These are phyloP conservation scores for Drosophila punjabiensis DNA, from an alignment of 1,140 invertebrate genomes.

Conservation along the genomic window DNA sequence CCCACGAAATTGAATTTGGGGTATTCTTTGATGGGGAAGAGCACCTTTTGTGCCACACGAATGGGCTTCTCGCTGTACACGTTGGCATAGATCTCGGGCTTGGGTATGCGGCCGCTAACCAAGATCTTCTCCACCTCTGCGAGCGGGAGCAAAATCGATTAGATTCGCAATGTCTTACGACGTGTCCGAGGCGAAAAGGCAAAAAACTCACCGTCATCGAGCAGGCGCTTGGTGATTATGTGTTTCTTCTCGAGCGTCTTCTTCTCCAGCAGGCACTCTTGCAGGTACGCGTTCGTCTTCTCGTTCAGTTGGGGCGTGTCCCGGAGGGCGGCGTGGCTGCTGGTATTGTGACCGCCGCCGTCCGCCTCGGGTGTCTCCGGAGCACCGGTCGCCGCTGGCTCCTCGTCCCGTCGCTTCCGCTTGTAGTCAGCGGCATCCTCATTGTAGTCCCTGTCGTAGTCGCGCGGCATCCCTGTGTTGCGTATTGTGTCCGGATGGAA, in stretches of 20 bases:
- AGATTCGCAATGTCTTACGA: slow-evolving; percentile 32
- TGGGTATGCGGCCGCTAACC: slow-evolving; percentile 87
- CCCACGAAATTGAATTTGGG: slow-evolving; percentile 98
- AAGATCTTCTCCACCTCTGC: slow-evolving; percentile 89
- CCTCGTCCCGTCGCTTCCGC: slow-evolving; percentile 78
- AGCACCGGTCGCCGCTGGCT: slow-evolving; percentile 60
- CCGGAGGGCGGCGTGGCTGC: slow-evolving; percentile 65
- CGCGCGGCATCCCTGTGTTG: slow-evolving; percentile 70
- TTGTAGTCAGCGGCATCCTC: slow-evolving; percentile 83
- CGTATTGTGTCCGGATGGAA: neutral
- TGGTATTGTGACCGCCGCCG: slow-evolving; percentile 60
- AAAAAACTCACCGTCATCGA: slow-evolving; percentile 72
- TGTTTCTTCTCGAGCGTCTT: slow-evolving; percentile 80
- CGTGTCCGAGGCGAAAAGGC: slow-evolving; percentile 14
- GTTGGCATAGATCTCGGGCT: slow-evolving; percentile 91
- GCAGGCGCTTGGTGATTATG: slow-evolving; percentile 75
- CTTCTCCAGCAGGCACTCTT: slow-evolving; percentile 79
- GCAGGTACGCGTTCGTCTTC: slow-evolving; percentile 78
- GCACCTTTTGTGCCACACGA: slow-evolving; percentile 92
- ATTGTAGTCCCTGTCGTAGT: slow-evolving; percentile 82
- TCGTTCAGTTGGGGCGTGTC: slow-evolving; percentile 80
- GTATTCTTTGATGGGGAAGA: slow-evolving; percentile 94
- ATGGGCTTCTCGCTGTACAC: slow-evolving; percentile 95
- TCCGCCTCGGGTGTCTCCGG: slow-evolving; percentile 67
- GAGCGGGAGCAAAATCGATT: slow-evolving; percentile 50